Percentiles rank a stretch among this genome's conserved stretches.
Conservation (phyloP, 2,113 vertebrate species). For the Pedetes capensis region DNA sequence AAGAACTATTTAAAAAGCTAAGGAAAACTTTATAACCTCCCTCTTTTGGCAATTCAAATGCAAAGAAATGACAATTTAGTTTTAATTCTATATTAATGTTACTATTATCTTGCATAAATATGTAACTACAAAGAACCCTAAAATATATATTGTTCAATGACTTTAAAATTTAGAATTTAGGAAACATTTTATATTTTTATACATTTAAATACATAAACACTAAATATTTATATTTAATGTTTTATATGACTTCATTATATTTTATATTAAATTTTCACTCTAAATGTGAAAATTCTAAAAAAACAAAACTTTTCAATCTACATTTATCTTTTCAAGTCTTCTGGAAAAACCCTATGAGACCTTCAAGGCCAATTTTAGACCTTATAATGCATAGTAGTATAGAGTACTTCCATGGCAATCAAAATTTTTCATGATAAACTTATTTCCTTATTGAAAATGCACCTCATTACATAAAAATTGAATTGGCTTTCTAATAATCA, state of each 20-base stretch:
- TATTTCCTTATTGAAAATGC: conserved; percentile 18
- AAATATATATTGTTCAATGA: not conserved
- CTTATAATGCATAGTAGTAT: not conserved
- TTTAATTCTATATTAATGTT: not conserved
- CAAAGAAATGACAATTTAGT: not conserved
- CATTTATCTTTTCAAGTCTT: conserved; percentile 25
- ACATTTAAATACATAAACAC: not conserved
- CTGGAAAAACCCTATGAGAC: conserved; percentile 20
- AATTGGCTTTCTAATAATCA: not conserved
- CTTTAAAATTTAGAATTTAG: not conserved
- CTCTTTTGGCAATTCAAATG: not conserved
- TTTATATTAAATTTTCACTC: conserved; percentile 8
- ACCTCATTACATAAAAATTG: conserved; percentile 5
- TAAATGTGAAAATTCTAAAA: conserved; percentile 1
- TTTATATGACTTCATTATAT: not conserved
- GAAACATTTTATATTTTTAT: not conserved
- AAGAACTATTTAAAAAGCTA: conserved; percentile 23
- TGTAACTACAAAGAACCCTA: not conserved
- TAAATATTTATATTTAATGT: not conserved
- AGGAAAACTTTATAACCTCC: not conserved
- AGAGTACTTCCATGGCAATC: not conserved
- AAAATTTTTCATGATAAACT: conserved; percentile 8
- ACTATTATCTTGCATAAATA: not conserved
- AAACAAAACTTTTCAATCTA: not conserved
- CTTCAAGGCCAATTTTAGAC: not conserved